Conservation (phyloP, 1,140 invertebrate species). For the Nasonia vitripennis region DNA sequence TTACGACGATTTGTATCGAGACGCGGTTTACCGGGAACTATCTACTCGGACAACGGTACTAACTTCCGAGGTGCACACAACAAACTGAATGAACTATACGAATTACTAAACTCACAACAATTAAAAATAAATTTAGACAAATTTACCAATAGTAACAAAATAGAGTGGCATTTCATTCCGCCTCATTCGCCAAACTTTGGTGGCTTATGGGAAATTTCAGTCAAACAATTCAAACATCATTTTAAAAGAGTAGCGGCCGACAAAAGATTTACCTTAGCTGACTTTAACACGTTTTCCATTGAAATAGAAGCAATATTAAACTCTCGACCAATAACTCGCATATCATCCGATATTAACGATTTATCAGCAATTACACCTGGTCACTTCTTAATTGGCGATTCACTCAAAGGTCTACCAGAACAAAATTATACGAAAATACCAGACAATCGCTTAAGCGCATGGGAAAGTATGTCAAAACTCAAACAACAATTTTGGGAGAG, state of each 20-base stretch:
- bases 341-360: background rate
- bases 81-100: background rate
- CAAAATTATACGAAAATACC: background rate
- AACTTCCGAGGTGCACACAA: background rate
- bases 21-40: background rate
- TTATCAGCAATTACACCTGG: background rate
- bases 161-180: constrained; percentile 15
- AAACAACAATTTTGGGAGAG: constrained; percentile 21
- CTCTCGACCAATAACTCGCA: background rate
- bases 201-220: constrained; percentile 11
- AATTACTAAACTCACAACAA: background rate
- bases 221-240: constrained; percentile 30
- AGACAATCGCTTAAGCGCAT: background rate
- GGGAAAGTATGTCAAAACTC: background rate
- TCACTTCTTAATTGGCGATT: constrained; percentile 18
- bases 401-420: background rate
- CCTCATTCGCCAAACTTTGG: constrained; percentile 16
- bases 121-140: background rate
- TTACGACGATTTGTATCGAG: background rate
- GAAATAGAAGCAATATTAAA: background rate
- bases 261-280: background rate
- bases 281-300: constrained; percentile 2
- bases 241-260: background rate
- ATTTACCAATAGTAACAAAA: background rate
- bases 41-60: constrained; percentile 1